Percentiles rank a stretch among this genome's conserved stretches.
Conservation (phyloP, 2,113 vertebrate genomes). For the Polypterus senegalus region DNA sequence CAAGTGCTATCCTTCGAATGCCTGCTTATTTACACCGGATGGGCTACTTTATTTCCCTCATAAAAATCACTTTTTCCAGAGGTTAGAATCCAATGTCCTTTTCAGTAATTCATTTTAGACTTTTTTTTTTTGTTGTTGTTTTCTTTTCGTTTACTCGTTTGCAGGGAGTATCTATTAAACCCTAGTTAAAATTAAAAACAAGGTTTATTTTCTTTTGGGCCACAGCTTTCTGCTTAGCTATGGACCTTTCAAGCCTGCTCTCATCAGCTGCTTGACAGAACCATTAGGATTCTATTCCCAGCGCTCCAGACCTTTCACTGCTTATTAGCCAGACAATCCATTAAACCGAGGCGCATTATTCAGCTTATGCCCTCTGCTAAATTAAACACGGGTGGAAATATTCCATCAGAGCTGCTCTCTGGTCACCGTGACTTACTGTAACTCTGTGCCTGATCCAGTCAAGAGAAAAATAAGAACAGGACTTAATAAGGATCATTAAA, state of each 20-base stretch:
- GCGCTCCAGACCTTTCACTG: conserved; percentile 41
- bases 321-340: conserved; percentile 57
- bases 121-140: not conserved
- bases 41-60: no score
- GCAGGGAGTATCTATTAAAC: not conserved
- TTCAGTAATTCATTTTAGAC: not conserved
- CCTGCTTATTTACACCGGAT: no score
- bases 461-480: conserved; percentile 7
- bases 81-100: no score
- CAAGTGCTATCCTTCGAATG: no score
- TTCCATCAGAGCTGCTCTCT: conserved; percentile 20
- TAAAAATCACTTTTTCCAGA: no score
- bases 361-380: conserved; percentile 20
- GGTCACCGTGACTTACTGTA: conserved; percentile 13
- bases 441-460: conserved; percentile 10
- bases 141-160: not conserved
- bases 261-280: conserved; percentile 40
- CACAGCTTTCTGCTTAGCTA: not conserved
- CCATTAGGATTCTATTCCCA: conserved; percentile 48
- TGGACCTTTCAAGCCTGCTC: conserved; percentile 15
- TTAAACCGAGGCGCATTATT: conserved; percentile 35
- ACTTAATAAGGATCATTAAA: no score
- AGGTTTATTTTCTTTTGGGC: conserved; percentile 4
- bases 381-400: conserved; percentile 25
- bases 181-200: conserved; percentile 4